Percentiles rank a stretch among this genome's conserved stretches.
phyloP scores from a whole-genome alignment of 1,140 invertebrate species.

The Bombyx mandarina region DNA sequence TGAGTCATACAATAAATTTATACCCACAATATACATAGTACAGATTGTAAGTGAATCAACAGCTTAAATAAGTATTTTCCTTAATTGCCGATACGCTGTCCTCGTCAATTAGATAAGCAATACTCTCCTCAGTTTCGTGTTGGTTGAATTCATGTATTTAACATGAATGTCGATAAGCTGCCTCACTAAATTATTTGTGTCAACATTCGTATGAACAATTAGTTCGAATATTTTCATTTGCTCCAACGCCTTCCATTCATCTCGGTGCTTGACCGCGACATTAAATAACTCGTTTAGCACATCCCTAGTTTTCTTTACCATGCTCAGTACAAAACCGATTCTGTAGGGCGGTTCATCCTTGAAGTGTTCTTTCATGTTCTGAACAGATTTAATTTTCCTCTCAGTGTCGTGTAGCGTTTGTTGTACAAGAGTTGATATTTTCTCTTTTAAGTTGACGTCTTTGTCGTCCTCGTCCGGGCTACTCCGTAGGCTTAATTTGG shows the following conservation, averaged over 20 bases:
- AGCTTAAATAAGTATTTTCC: no score
- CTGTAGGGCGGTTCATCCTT: conserved; percentile 33
- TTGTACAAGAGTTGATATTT: conserved; percentile 37
- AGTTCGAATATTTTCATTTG: conserved; percentile 54
- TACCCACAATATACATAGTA: no score
- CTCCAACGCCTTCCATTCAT: conserved; percentile 50
- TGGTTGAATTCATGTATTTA: conserved; percentile 31
- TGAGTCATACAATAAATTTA: no score
- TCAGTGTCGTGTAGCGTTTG: conserved; percentile 42
- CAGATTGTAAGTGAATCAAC: no score
- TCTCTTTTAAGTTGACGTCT: conserved; percentile 37
- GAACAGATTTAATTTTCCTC: conserved; percentile 28
- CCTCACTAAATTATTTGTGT: conserved; percentile 44
- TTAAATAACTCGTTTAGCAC: conserved; percentile 55
- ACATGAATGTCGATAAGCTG: conserved; percentile 47
- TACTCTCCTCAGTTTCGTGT: conserved; percentile 21
- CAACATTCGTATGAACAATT: conserved; percentile 52
- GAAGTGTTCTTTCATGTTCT: conserved; percentile 26
- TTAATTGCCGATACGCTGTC: no score
- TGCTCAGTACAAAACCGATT: conserved; percentile 45
- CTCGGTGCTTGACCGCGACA: conserved; percentile 45
- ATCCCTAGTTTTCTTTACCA: conserved; percentile 47
- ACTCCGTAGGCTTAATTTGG: conserved; percentile 1
- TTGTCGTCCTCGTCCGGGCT: conserved; percentile 26
- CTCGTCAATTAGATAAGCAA: conserved; percentile 14